Percentiles rank a stretch among this genome's conserved stretches.
These are phyloP conservation scores for Sphenodon punctatus DNA, from an alignment of 2,797 vertebrate species.

Conservation along the genomic window DNA sequence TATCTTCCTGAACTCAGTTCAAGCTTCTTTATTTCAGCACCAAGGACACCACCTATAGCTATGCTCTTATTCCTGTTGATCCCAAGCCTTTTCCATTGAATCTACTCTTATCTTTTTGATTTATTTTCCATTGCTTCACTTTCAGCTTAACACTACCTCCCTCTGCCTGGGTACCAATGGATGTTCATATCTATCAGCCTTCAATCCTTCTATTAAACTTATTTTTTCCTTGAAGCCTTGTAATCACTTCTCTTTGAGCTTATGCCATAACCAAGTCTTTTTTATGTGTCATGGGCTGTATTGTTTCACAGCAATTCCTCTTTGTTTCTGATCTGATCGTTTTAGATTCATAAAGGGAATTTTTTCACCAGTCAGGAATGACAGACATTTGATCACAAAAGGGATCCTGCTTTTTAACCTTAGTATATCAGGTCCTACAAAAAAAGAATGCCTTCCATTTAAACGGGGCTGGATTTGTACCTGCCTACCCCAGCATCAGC, in stretches of 20 bases:
- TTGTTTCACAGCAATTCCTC: neutral
- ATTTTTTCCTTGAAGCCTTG: neutral
- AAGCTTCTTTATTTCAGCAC: neutral
- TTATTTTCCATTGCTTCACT: neutral
- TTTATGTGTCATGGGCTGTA: neutral
- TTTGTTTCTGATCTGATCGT: neutral
- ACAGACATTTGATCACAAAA: neutral
- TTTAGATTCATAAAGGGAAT: neutral
- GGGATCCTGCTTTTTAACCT: neutral
- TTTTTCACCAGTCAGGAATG: neutral
- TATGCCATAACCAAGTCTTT: neutral
- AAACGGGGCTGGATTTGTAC: too few species aligned
- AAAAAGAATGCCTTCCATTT: too few species aligned
- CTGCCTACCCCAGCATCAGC: too few species aligned
- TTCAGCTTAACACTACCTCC: neutral
- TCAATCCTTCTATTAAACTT: neutral
- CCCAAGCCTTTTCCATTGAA: neutral
- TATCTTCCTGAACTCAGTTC: constrained; percentile 10
- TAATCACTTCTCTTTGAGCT: neutral
- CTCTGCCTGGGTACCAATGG: neutral
- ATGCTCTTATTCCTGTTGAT: neutral
- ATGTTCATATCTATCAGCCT: neutral
- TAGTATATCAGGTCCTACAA: neutral
- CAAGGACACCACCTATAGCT: neutral
- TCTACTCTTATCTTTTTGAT: neutral